These are phyloP conservation scores for Anticlea derivata DNA, from an alignment of 2,888 invertebrate species.

Conservation along the genomic window DNA sequence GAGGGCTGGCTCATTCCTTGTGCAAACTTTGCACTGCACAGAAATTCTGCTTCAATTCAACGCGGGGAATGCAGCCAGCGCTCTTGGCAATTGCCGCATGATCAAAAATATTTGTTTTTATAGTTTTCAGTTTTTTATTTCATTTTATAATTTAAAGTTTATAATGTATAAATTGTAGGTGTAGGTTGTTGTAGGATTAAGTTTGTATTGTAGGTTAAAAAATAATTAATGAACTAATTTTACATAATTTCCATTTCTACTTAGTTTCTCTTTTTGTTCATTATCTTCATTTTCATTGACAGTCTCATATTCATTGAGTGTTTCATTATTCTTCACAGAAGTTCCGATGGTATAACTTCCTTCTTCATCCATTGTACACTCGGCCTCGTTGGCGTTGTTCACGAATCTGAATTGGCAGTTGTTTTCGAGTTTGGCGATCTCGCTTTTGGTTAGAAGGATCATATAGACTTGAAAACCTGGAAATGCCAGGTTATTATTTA, in stretches of 20 bases:
- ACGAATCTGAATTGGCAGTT: constrained; percentile 16
- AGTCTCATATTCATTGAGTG: not conserved
- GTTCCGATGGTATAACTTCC: not conserved
- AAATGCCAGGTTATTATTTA: not conserved
- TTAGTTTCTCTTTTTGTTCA: not conserved
- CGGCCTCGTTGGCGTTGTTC: constrained; percentile 9
- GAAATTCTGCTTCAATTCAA: too few relatives aligned
- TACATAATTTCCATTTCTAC: not conserved
- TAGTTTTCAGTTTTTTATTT: too few relatives aligned
- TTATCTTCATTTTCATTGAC: not conserved
- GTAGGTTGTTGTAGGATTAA: too few relatives aligned
- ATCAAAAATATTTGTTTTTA: too few relatives aligned
- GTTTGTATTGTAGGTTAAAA: too few relatives aligned
- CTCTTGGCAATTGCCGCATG: too few relatives aligned
- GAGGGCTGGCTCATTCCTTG: too few relatives aligned
- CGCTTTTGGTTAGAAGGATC: constrained; percentile 21
- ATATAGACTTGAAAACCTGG: constrained; percentile 11
- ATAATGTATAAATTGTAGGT: too few relatives aligned
- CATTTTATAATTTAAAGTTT: too few relatives aligned
- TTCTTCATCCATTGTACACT: constrained; percentile 13
- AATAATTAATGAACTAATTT: not conserved
- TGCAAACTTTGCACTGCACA: too few relatives aligned
- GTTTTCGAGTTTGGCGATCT: constrained; percentile 15
- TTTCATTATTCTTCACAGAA: not conserved
- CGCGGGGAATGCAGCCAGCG: too few relatives aligned